These are phyloP conservation scores for Ictalurus furcatus DNA, from an alignment of 2,113 vertebrate genomes.

Conservation along the genomic window DNA sequence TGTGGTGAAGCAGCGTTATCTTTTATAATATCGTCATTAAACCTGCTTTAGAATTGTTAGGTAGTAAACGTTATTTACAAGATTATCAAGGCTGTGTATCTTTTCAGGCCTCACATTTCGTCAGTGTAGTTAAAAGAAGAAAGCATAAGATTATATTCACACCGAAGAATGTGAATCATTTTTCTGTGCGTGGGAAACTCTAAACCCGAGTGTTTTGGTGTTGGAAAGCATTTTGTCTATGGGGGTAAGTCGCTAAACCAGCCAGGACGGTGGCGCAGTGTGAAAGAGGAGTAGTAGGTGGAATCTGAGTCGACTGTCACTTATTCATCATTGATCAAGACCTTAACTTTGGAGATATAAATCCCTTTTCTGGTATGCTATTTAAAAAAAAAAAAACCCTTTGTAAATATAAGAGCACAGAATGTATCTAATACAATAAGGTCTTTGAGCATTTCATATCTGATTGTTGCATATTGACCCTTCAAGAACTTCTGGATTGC, in stretches of 20 bases:
- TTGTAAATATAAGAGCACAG: neutral
- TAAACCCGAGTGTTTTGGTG: neutral
- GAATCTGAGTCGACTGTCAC: neutral
- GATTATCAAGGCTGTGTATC: neutral
- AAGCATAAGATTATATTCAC: neutral
- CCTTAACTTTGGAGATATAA: neutral
- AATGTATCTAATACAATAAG: too few relatives aligned
- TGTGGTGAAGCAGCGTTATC: neutral
- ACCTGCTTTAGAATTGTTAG: neutral
- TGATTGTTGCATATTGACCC: neutral
- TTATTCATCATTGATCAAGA: neutral
- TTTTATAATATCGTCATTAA: neutral
- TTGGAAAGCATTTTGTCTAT: neutral
- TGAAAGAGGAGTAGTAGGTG: neutral
- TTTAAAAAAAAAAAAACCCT: neutral
- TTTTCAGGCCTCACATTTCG: neutral
- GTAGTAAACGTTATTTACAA: neutral
- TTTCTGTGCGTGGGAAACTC: neutral
- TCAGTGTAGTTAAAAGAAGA: neutral
- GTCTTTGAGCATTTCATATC: neutral
- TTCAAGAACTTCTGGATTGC: neutral
- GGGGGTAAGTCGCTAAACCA: neutral
- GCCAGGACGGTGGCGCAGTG: neutral
- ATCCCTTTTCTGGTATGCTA: neutral
- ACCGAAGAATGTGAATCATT: neutral